Base-by-base conservation (phyloP, 2,888 invertebrate genomes). In the Trissolcus japonicus region DNA sequence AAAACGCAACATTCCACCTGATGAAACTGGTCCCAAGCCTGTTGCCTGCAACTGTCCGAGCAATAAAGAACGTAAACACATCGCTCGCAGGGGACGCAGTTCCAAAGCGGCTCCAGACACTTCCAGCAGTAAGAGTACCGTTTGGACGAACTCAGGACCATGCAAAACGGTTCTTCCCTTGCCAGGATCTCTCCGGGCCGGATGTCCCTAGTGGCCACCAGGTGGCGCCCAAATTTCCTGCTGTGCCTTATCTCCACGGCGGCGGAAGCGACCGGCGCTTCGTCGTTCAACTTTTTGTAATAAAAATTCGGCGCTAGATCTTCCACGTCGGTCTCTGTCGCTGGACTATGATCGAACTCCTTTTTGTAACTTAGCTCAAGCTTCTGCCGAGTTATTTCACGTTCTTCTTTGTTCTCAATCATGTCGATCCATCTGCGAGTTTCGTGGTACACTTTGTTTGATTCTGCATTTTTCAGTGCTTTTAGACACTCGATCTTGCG, bases 111-210 rank as follows among this genome's bases (percentile, higher is more conserved):
- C 50, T 91, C 90, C 62, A 94, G 89, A 84, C 96, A 96, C 79
- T 93, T 90, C 81, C 92, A 92, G 84, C 96, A 96, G 84, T 93
- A 92, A 21, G 91, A 92, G 40, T 90, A 86, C 65, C 89, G 87
- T 80, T 91, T 91, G 7, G 91, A 86, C 50, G 91, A 91, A 17
- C 92, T 83, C 17, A 95, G 85, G 1, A 93, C 89, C 2, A 91
- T 90, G 17, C 92, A 91, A 86, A 93, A 96, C 0, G 96, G 94
- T 68, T 93, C 91, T 88, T 98, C 97, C 57, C 94, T 90, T 1
- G 92, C 93, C 41, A 98, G 86, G 6, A 96, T 89, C 86, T 96
- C 95, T 57, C 95, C 95, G 90, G 92, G 2, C 95, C 94, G 62
- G 93, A 89, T 6, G 96, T 90, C 56, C 41, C 50, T 61, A 0